Percentiles rank a stretch among this genome's conserved stretches.
These are phyloP conservation scores for Melanostigma gelatinosum DNA, from an alignment of 2,113 vertebrate genomes.

Conservation along the genomic window DNA sequence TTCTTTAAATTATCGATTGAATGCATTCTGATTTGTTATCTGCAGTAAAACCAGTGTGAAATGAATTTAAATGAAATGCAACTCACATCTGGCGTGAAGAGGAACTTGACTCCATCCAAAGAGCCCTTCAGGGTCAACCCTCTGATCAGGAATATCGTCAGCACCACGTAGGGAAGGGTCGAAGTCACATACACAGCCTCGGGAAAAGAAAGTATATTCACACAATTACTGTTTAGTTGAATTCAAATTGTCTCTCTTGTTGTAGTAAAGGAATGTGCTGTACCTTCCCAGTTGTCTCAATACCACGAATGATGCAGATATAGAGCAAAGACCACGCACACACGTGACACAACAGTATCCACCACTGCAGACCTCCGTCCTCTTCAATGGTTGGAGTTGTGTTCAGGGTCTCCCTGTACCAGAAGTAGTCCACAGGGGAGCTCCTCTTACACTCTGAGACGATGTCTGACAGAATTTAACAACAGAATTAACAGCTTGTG, in stretches of 20 bases:
- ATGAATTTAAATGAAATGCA: not conserved
- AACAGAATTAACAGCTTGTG: not conserved
- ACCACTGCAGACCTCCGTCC: conserved; percentile 88
- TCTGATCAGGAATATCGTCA: conserved; percentile 93
- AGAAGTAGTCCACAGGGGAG: conserved; percentile 92
- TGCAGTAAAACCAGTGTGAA: not conserved
- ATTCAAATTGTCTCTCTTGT: not conserved
- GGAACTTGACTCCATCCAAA: conserved; percentile 85
- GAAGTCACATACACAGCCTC: conserved; percentile 93
- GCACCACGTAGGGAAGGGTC: conserved; percentile 90
- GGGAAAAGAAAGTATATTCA: conserved; percentile 13
- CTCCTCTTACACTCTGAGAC: conserved; percentile 87
- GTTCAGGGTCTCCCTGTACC: conserved; percentile 93
- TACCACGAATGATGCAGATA: conserved; percentile 89
- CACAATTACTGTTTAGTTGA: not conserved
- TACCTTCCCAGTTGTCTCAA: conserved; percentile 96
- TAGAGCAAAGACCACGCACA: conserved; percentile 89
- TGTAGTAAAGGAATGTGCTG: not conserved
- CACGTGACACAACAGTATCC: conserved; percentile 86
- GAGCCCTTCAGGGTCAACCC: conserved; percentile 92
- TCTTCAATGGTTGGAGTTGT: conserved; percentile 81
- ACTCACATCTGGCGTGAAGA: conserved; percentile 93
- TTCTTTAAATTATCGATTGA: not conserved
- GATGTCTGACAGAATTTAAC: conserved; percentile 70
- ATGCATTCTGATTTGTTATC: not conserved